Conservation (phyloP, 2,797 vertebrate species). For the Simalia tracyae region DNA sequence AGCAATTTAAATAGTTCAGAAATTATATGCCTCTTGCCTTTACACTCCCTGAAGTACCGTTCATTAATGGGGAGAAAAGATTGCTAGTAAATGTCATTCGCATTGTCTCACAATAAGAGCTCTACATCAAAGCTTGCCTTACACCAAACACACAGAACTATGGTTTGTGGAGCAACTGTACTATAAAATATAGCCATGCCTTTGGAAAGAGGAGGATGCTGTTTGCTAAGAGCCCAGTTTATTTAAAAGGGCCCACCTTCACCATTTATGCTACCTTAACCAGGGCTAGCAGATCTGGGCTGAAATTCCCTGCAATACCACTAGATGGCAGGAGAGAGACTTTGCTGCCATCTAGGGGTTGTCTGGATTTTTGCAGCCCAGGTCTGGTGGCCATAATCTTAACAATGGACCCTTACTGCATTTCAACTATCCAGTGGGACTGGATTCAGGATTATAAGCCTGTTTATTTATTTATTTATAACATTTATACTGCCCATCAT, state of each 20-base stretch:
- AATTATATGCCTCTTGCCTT: conserved; percentile 89
- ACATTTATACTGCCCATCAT: neutral
- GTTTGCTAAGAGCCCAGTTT: conserved; percentile 59
- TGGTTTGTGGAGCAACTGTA: conserved; percentile 66
- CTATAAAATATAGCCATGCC: conserved; percentile 69
- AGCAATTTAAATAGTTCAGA: conserved; percentile 89
- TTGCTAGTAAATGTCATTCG: conserved; percentile 84
- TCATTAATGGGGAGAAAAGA: conserved; percentile 83
- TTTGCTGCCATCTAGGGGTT: neutral
- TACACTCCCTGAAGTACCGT: conserved; percentile 87
- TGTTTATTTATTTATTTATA: neutral
- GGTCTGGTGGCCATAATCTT: neutral
- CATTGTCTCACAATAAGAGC: conserved; percentile 82
- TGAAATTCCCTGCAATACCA: neutral
- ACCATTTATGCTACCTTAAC: conserved; percentile 36
- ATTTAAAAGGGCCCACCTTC: conserved; percentile 45
- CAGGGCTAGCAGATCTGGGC: neutral
- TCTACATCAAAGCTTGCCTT: conserved; percentile 80
- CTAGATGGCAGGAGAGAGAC: neutral
- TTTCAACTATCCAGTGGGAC: neutral
- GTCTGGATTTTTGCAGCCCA: neutral
- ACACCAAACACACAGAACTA: conserved; percentile 70
- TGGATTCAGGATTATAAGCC: neutral
- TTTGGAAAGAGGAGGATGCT: conserved; percentile 67
- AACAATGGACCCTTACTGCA: neutral